Base-by-base conservation (phyloP, 1,140 invertebrate species). In the Protaetia brevitarsis region DNA sequence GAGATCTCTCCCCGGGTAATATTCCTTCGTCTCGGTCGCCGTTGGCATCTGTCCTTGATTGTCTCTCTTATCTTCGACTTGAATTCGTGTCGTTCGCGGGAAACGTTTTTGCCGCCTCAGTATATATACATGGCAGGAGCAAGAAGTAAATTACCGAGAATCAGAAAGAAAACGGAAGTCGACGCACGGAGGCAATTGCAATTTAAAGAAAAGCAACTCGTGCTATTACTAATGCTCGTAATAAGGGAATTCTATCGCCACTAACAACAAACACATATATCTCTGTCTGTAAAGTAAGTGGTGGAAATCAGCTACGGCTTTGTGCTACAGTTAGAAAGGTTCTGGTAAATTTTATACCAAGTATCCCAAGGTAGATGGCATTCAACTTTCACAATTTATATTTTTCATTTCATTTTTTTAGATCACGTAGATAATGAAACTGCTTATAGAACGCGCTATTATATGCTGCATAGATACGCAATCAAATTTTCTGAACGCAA, bases 131-230 rank as follows among this genome's bases (percentile, higher is more conserved):
- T n/a, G n/a, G 29, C 19, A 59, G 11, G 16, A 13, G 4, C 57
- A 30, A 28, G 57, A 59, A 59, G 57, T 31, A 59, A 59, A 29
- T 59, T 59, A 59, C 29, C 13, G 23, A 58, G 21, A 7, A 23
- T 19, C 21, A 51, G 21, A 51, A 16, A 19, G 31, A 34, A 5
- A 34, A 8, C 31, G 31, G 31, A 34, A 34, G 31, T 34, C 31
- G 31, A 34, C 13, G 31, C 8, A 34, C 13, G 31, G 31, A 34
- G 31, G 31, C 31, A 34, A 34, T 34, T 34, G 13, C 31, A 34
- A 34, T 34, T 34, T 34, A 34, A 34, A 34, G 31, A 34, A 34
- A 34, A 34, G 31, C 31, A 34, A 8, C 13, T 34, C 5, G 8
- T 34, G 31, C 31, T 34, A 34, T n/a, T n/a, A n/a, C 21, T 51